Evolutionary conservation across 2,888 invertebrate species (phyloP).

Genomic region (Mesodorylaimus sp.): DNA sequence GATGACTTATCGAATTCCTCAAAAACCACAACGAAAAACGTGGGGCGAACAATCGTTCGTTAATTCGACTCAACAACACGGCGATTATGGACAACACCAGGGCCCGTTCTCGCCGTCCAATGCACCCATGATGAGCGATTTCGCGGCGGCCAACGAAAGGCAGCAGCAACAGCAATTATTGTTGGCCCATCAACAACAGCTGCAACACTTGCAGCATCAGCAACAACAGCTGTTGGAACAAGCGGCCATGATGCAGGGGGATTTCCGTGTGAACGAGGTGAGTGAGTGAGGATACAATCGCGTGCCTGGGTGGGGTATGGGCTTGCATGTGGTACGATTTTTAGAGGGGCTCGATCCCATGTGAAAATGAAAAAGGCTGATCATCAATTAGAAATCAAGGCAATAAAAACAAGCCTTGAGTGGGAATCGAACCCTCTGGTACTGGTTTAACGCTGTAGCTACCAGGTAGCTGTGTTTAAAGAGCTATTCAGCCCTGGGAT

Average conservation of each 20-base stretch:
- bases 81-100: background rate
- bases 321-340: no score
- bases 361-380: no score
- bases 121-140: no score
- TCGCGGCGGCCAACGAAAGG: constrained; percentile 2
- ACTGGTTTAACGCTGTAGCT: no score
- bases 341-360: no score
- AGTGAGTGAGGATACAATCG: background rate
- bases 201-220: background rate
- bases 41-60: constrained; percentile 4
- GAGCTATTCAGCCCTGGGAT: background rate
- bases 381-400: no score
- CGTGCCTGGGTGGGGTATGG: no score
- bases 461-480: background rate
- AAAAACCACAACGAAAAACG: constrained; percentile 3
- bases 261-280: background rate
- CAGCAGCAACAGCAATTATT: constrained; percentile 4
- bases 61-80: background rate
- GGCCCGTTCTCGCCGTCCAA: background rate
- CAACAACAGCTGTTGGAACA: background rate
- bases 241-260: background rate
- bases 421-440: no score
- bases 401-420: no score
- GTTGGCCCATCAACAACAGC: background rate
- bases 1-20: constrained; percentile 10